Evolutionary conservation across 2,888 invertebrate species (phyloP).

Genomic region (Metalampra italica): DNA sequence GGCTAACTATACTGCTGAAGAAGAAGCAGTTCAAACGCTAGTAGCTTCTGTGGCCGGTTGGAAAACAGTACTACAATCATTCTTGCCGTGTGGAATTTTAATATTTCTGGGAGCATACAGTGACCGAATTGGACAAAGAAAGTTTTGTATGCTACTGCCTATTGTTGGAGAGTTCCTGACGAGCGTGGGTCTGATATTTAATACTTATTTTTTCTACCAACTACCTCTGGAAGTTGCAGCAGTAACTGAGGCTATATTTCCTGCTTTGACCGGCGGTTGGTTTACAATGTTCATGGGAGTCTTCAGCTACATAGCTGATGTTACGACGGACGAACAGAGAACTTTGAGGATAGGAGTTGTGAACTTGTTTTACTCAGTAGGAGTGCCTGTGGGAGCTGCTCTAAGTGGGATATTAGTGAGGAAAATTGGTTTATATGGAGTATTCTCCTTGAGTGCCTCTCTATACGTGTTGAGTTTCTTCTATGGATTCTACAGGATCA

Average conservation of each 20-base stretch:
- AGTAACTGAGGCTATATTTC: slow-evolving; percentile 88
- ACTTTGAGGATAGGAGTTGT: slow-evolving; percentile 92
- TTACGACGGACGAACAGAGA: slow-evolving; percentile 89
- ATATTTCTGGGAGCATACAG: slow-evolving; percentile 90
- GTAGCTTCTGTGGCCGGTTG: slow-evolving; percentile 91
- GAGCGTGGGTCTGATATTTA: slow-evolving; percentile 86
- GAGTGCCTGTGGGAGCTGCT: slow-evolving; percentile 93
- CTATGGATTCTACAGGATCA: slow-evolving; percentile 85
- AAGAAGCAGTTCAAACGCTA: slow-evolving; percentile 83
- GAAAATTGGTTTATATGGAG: slow-evolving; percentile 89
- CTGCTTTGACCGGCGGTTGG: slow-evolving; percentile 91
- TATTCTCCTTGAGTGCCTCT: slow-evolving; percentile 86
- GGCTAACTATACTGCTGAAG: slow-evolving; percentile 76
- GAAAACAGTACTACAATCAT: slow-evolving; percentile 91
- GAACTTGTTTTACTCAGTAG: slow-evolving; percentile 92
- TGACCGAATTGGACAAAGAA: slow-evolving; percentile 82
- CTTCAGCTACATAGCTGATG: slow-evolving; percentile 93
- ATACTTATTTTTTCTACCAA: slow-evolving; percentile 88
- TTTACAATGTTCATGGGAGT: slow-evolving; percentile 94
- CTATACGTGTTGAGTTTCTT: slow-evolving; percentile 86
- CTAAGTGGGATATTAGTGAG: slow-evolving; percentile 88
- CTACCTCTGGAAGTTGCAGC: slow-evolving; percentile 90
- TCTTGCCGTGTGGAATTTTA: slow-evolving; percentile 87
- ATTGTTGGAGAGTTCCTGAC: slow-evolving; percentile 89
- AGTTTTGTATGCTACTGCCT: slow-evolving; percentile 90